Evolutionary conservation across 2,113 vertebrate genomes (phyloP), one percentile per base, ranked within the genome.

Genomic region (Rhagologus leucostigma): DNA sequence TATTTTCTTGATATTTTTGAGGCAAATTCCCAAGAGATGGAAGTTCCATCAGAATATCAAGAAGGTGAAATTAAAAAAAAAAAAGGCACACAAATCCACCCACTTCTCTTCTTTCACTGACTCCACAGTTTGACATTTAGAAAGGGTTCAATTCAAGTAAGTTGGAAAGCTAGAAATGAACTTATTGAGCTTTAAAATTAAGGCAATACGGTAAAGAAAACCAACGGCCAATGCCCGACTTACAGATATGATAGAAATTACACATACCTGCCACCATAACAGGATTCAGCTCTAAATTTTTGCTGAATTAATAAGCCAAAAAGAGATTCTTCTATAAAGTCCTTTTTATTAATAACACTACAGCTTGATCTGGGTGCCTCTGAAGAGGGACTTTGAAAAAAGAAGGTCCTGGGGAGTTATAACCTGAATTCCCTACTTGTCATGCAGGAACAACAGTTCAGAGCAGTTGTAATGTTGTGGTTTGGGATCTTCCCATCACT

Each of bases 391-490:
- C 13, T 37, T 87, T 7, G 8, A 57, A 50, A 24, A 41, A 46
- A 62, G 19, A 30, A 49, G 39, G n/a, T 15, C 7, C 32, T 57
- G 32, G 12, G 19, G 16, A 69, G 20, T 39, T 59, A 7, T 13
- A 41, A 52, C 22, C 14, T 30, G 55, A 79, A 75, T 80, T 79
- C 12, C 44, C 32, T 27, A 9, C 13, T 10, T 15, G 12, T 23
- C n/a, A 15, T 3, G 16, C 0, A 0, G 41, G 41, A 42, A 42
- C 41, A 13, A 16, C 33, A 19, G 4, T 22, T 79, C 8, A 24
- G 49, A 74, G 16, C 30, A 20, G 5, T 6, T n/a, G 26, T 15
- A 52, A 30, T 22, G 6, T 3, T 37, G 49, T 27, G n/a, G 10
- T 52, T 29, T 91, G n/a, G 14, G 30, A 42, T 63, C 23, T 63